Evolutionary conservation across 1,140 invertebrate species (phyloP), one percentile per base, ranked within the genome.

Genomic region (Drosophila kikkawai): DNA sequence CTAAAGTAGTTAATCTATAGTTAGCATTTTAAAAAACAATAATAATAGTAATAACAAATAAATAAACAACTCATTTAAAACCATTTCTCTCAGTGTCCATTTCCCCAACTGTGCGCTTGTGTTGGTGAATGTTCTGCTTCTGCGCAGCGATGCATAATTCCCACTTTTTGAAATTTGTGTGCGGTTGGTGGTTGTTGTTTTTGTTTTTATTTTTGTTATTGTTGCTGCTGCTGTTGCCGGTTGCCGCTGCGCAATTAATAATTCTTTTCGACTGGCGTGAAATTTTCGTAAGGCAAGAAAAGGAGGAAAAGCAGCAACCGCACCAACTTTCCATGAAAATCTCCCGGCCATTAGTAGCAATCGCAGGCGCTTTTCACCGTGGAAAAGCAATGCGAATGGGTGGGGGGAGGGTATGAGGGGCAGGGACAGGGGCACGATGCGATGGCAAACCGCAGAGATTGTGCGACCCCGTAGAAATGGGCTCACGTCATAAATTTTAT

Each of bases 131-230:
- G 85, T 88, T 88, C 85, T 88, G 85, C 85, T 88, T 90, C 85
- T 88, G 85, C 85, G 85, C 85, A 88, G 64, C 85, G 85, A 88
- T 88, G 85, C 85, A 88, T 88, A 88, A 88, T 88, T 88, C 85
- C 85, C 84, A 85, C 79, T 90, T 80, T 80, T 80, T 80, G 56
- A 75, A 68, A 67, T 67, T 80, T 73, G 68, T 73, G 67, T 73
- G 51, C 55, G 69, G 74, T 59, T 63, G 57, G 32, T 65, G 63
- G 51, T 53, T 36, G 34, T 45, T 70, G 51, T 53, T 47, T 13
- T 53, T 79, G n/a, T 44, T 51, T 47, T 67, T 69, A 60, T 59
- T 75, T 57, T 53, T 66, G 63, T 50, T 61, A 50, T 50, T 57
- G 17, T 60, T 56, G 36, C 41, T 56, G 65, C 22, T 51, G 63